phyloP scores from a whole-genome alignment of 2,113 vertebrate genomes.

The Puma concolor region DNA sequence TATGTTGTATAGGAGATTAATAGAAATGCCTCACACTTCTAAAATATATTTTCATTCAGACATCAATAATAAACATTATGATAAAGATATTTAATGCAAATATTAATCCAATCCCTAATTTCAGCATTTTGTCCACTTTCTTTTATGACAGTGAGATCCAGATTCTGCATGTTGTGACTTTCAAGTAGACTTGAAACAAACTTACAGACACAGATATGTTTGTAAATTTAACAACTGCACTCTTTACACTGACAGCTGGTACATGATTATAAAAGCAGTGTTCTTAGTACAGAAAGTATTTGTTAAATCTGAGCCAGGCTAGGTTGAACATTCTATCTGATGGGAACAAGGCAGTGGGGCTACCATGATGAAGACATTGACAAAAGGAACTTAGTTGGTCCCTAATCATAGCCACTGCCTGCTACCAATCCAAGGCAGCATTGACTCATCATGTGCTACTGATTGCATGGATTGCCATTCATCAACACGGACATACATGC shows the following conservation, averaged over 20 bases:
- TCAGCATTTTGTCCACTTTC: background rate
- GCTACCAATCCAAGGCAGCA: background rate
- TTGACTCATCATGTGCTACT: background rate
- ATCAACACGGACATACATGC: background rate
- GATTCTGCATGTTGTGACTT: background rate
- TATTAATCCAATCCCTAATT: background rate
- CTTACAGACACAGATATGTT: background rate
- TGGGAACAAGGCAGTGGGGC: background rate
- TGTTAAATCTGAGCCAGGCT: background rate
- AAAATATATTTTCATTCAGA: conserved; percentile 17
- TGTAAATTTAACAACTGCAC: background rate
- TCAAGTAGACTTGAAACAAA: background rate
- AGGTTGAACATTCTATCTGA: background rate
- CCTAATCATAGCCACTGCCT: background rate
- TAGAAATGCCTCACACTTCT: background rate
- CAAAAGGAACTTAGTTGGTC: background rate
- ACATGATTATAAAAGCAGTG: background rate
- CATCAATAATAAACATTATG: background rate
- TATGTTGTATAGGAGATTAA: background rate
- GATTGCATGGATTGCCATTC: background rate
- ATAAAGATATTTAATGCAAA: background rate
- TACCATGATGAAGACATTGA: background rate
- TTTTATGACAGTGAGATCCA: background rate
- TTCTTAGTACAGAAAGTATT: background rate
- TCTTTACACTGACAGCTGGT: background rate